Conservation (phyloP, 2,888 invertebrate genomes). For the Amiota communis region DNA sequence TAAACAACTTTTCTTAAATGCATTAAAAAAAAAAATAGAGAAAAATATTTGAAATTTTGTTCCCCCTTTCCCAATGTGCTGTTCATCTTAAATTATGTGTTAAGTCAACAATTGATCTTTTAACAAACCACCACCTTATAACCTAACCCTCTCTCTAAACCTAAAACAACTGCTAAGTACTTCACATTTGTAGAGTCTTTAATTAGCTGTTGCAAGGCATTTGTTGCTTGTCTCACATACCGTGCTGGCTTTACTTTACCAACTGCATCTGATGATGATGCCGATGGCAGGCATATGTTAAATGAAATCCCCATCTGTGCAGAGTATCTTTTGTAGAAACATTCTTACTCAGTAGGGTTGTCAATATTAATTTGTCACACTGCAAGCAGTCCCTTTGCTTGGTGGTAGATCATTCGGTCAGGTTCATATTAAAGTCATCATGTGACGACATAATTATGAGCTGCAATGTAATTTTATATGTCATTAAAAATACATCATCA, state of each 20-base stretch:
- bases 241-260: neutral
- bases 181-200: constrained; percentile 39
- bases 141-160: neutral
- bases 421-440: constrained; percentile 18
- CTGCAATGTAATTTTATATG: constrained; percentile 54
- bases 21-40: no score
- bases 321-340: neutral
- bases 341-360: constrained; percentile 4
- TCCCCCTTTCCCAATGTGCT: no score
- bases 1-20: no score
- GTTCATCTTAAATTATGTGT: constrained; percentile 16
- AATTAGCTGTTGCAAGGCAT: constrained; percentile 49
- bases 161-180: neutral
- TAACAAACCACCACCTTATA: constrained; percentile 6
- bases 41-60: no score
- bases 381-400: neutral
- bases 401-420: neutral
- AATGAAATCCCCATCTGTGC: neutral
- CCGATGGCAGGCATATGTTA: neutral
- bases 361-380: constrained; percentile 26
- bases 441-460: constrained; percentile 56
- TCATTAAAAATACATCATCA: constrained; percentile 45
- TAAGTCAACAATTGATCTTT: constrained; percentile 21
- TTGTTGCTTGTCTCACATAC: neutral
- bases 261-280: no score